A percentile compares a stretch with the other conserved stretches of the same genome.
phyloP scores from a whole-genome alignment of 2,797 vertebrate species.

The Argentina silus region DNA sequence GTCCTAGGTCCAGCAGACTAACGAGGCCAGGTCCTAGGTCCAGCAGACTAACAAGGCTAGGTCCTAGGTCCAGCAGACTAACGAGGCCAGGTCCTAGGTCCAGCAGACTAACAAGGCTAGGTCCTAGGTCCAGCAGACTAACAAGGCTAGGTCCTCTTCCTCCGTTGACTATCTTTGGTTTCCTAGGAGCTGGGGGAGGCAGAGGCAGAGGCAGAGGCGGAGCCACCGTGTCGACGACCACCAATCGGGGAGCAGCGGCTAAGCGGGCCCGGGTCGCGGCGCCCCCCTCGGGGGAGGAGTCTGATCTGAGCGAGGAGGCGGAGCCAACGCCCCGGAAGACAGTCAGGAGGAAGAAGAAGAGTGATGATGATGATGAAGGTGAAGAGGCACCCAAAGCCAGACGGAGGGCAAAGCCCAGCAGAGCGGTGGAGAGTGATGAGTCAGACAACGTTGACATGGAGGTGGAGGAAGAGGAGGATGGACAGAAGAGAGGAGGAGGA shows the following conservation, averaged over 20 bases:
- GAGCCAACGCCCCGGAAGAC: constrained; percentile 39
- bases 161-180: no score
- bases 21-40: no score
- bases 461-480: background rate
- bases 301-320: constrained; percentile 25
- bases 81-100: no score
- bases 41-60: no score
- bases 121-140: no score
- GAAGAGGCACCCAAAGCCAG: constrained; percentile 5
- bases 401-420: background rate
- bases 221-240: constrained; percentile 3
- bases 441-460: background rate
- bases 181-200: background rate
- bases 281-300: constrained; percentile 39
- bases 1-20: no score
- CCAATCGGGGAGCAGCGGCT: constrained; percentile 20
- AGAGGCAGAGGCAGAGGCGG: constrained; percentile 26
- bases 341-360: constrained; percentile 46
- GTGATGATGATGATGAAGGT: constrained; percentile 22
- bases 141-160: no score
- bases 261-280: constrained; percentile 11
- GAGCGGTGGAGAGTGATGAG: constrained; percentile 14
- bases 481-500: constrained; percentile 7
- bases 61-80: no score
- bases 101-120: no score